These are phyloP conservation scores for Peromyscus aztecus DNA, from an alignment of 2,797 vertebrate genomes.

Conservation along the genomic window DNA sequence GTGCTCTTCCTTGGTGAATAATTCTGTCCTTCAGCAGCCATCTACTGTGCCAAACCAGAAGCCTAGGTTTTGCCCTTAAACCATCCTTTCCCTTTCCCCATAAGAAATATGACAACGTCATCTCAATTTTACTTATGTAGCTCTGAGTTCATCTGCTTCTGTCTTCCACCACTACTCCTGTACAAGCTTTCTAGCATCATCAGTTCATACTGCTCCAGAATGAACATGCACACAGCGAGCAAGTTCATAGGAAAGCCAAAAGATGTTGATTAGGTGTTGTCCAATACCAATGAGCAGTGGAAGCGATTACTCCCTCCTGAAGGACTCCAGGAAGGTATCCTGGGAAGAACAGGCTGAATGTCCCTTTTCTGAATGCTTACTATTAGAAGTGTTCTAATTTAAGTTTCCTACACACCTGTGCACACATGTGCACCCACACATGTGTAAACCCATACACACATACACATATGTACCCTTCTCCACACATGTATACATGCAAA, in stretches of 20 bases:
- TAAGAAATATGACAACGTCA: neutral
- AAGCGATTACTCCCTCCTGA: neutral
- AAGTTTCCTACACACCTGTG: neutral
- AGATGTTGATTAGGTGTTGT: constrained; percentile 16
- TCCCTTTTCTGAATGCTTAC: neutral
- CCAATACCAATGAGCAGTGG: neutral
- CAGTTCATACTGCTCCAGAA: neutral
- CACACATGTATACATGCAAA: neutral
- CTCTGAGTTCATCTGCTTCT: neutral
- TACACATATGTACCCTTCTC: neutral
- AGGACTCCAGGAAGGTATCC: neutral
- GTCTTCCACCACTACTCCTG: neutral
- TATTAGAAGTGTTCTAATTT: neutral
- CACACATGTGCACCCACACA: neutral
- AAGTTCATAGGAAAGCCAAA: neutral
- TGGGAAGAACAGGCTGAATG: neutral
- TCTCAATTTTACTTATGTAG: neutral
- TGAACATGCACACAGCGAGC: no score
- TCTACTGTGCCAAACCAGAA: neutral
- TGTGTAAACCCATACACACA: neutral
- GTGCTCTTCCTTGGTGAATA: neutral
- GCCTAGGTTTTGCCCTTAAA: neutral
- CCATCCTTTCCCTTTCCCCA: neutral
- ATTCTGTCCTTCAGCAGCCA: neutral
- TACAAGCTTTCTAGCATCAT: neutral